Conservation (phyloP, 1,140 invertebrate species). For the Trichonephila clavata region DNA sequence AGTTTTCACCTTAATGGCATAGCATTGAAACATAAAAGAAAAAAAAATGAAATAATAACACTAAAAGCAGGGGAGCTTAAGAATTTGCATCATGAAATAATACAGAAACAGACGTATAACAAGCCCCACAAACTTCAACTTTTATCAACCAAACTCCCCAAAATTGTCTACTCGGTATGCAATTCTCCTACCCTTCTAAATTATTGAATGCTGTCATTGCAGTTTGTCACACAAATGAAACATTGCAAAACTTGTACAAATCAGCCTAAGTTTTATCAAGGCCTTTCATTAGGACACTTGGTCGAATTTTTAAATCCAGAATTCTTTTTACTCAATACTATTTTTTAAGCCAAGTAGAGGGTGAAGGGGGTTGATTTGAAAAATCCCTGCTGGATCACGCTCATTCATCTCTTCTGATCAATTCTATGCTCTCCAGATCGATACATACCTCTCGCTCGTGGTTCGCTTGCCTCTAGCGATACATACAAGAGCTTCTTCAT, state of each 20-base stretch:
- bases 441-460: not conserved
- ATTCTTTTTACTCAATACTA: not conserved
- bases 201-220: not conserved
- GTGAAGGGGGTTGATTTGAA: not conserved
- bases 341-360: not conserved
- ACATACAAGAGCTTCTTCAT: conserved; percentile 9
- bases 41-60: too few relatives aligned
- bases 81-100: too few relatives aligned
- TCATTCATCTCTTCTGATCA: conserved; percentile 20
- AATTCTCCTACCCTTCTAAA: not conserved
- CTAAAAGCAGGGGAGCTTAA: too few relatives aligned
- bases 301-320: not conserved
- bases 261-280: not conserved
- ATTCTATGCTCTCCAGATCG: not conserved
- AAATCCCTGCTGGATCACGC: conserved; percentile 2
- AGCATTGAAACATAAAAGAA: too few relatives aligned
- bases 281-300: not conserved
- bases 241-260: not conserved
- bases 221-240: not conserved
- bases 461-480: not conserved
- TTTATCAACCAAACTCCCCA: too few relatives aligned
- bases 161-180: too few relatives aligned
- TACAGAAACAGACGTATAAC: too few relatives aligned
- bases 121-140: too few relatives aligned
- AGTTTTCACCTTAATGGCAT: too few relatives aligned